Percentiles rank a stretch among this genome's conserved stretches.
These are phyloP conservation scores for Enhydra lutris DNA, from an alignment of 2,113 vertebrate genomes.

Conservation along the genomic window DNA sequence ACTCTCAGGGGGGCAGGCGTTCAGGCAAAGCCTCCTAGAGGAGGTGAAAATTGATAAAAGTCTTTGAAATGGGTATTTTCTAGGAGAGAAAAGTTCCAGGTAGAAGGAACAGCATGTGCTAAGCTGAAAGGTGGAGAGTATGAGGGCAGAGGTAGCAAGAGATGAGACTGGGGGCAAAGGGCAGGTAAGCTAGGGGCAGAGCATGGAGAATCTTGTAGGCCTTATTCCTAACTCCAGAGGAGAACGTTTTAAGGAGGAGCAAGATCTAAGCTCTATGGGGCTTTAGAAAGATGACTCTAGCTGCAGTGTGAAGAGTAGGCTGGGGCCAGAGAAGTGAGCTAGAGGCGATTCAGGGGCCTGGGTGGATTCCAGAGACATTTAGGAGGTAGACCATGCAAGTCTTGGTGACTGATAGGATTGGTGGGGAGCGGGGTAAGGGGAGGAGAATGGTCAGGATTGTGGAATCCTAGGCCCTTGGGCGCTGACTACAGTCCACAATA, in stretches of 20 bases:
- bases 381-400: background rate
- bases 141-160: background rate
- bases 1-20: background rate
- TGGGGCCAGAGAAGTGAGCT: background rate
- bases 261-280: background rate
- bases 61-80: background rate
- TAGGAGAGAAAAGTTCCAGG: background rate
- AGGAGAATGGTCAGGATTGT: background rate
- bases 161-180: background rate
- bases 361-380: background rate
- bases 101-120: background rate
- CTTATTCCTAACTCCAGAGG: conserved; percentile 70
- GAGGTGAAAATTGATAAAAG: background rate
- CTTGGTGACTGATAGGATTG: background rate
- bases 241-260: background rate
- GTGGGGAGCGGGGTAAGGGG: background rate
- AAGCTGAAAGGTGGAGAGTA: background rate
- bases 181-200: background rate
- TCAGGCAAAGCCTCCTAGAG: background rate
- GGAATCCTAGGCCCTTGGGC: background rate
- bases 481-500: background rate
- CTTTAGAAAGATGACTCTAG: background rate
- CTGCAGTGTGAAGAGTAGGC: background rate
- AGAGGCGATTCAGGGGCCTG: background rate
- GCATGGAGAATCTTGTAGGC: background rate